Conservation (phyloP, 1,140 invertebrate species). For the Neodiprion fabricii region DNA sequence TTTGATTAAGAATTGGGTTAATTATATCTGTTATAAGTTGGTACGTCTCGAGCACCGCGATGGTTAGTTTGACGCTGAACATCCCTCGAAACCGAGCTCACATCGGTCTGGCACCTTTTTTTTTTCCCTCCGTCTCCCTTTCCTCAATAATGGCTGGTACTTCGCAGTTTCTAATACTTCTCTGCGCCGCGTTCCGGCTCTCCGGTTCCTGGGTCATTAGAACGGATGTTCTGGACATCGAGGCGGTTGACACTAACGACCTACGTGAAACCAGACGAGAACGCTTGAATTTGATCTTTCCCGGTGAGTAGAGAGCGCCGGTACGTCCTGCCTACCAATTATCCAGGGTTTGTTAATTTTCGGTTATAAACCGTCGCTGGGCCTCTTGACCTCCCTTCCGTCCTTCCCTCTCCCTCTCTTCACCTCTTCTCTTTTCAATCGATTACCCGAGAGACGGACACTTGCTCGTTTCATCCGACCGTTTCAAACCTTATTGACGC, state of each 20-base stretch:
- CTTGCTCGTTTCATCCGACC: no score
- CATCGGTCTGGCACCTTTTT: neutral
- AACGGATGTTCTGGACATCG: neutral
- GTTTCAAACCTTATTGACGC: no score
- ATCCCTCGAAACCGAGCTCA: neutral
- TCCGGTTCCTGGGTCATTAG: constrained; percentile 15
- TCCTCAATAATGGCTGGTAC: neutral
- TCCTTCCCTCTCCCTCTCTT: no score
- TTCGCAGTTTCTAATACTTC: neutral
- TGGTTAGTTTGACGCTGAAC: no score
- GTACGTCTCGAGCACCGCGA: no score
- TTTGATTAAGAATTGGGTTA: neutral
- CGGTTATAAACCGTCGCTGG: neutral
- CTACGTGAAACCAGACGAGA: constrained; percentile 12
- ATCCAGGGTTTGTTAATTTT: neutral
- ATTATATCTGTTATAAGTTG: neutral
- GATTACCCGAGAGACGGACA: no score
- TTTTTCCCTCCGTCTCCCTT: neutral
- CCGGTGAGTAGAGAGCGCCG: constrained; percentile 23
- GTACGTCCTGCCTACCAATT: neutral
- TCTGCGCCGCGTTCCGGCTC: neutral
- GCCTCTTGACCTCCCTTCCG: neutral
- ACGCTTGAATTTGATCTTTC: constrained; percentile 27
- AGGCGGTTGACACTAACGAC: constrained; percentile 12
- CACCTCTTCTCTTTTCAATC: no score